Evolutionary conservation across 2,888 invertebrate genomes (phyloP).

Genomic region (Fragum sueziense): DNA sequence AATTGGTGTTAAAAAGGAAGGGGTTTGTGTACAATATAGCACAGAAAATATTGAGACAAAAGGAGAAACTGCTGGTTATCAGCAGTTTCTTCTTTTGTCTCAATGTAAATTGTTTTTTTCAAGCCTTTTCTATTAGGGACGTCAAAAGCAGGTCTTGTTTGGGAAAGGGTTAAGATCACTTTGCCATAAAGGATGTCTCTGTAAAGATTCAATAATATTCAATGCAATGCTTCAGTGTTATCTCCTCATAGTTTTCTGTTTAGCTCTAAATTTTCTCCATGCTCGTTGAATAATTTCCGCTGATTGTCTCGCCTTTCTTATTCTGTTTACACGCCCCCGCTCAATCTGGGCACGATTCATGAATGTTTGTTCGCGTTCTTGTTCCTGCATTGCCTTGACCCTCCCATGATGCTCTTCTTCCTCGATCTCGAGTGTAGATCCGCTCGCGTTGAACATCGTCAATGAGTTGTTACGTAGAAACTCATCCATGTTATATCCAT

Average conservation of each 20-base stretch:
- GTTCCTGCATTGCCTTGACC: constrained; percentile 67
- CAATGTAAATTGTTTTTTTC: no score
- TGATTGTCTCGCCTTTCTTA: constrained; percentile 72
- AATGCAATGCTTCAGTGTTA: neutral
- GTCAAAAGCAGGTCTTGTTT: no score
- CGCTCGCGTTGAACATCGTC: constrained; percentile 2
- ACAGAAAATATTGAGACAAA: neutral
- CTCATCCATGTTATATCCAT: constrained; percentile 15
- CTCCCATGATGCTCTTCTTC: constrained; percentile 45
- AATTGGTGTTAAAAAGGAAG: no score
- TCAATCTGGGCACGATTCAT: constrained; percentile 73
- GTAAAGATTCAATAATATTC: neutral
- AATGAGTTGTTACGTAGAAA: constrained; percentile 16
- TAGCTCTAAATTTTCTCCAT: constrained; percentile 69
- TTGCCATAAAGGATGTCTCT: no score
- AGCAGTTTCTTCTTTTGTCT: no score
- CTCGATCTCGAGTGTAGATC: constrained; percentile 41
- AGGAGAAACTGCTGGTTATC: neutral
- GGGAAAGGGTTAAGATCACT: no score
- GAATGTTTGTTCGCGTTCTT: constrained; percentile 71
- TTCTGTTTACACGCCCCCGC: constrained; percentile 71
- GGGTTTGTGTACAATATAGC: no score
- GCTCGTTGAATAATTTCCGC: constrained; percentile 76
- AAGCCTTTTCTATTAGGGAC: no score
- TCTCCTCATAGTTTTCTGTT: constrained; percentile 26